Percentiles rank a stretch among this genome's conserved stretches.
These are phyloP conservation scores for Morphnarchus princeps DNA, from an alignment of 2,113 vertebrate species.

Conservation along the genomic window DNA sequence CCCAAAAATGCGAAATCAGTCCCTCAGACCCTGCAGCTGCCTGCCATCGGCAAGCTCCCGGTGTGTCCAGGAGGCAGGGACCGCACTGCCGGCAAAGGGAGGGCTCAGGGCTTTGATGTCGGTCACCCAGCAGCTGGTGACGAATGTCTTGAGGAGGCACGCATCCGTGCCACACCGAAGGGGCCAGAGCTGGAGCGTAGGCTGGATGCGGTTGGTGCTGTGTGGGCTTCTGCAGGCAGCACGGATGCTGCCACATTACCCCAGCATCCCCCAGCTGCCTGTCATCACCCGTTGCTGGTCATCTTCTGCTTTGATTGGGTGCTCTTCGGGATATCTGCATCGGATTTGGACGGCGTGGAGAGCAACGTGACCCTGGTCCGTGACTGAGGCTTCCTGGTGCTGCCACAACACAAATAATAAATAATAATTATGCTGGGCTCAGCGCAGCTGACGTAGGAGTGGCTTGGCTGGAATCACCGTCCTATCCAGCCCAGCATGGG, in stretches of 20 bases:
- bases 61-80: background rate
- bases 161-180: accelerated
- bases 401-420: background rate
- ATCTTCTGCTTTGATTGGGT: background rate
- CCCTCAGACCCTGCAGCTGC: background rate
- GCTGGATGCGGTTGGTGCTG: accelerated
- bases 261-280: background rate
- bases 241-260: background rate
- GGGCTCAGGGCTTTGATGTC: background rate
- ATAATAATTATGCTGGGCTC: background rate
- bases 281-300: background rate
- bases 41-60: background rate
- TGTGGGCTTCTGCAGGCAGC: background rate
- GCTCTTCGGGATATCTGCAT: background rate
- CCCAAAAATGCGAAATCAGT: background rate
- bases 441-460: constrained; percentile 1
- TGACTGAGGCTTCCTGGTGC: background rate
- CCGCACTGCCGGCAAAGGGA: background rate
- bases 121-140: background rate
- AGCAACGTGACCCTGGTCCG: background rate
- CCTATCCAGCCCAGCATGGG: background rate
- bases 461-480: background rate
- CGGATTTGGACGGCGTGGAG: accelerated
- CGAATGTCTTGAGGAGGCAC: background rate
- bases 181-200: background rate